A percentile compares a stretch with the other conserved stretches of the same genome.
Evolutionary conservation across 2,797 vertebrate genomes (phyloP).

Genomic region (Bradypodion pumilum): DNA sequence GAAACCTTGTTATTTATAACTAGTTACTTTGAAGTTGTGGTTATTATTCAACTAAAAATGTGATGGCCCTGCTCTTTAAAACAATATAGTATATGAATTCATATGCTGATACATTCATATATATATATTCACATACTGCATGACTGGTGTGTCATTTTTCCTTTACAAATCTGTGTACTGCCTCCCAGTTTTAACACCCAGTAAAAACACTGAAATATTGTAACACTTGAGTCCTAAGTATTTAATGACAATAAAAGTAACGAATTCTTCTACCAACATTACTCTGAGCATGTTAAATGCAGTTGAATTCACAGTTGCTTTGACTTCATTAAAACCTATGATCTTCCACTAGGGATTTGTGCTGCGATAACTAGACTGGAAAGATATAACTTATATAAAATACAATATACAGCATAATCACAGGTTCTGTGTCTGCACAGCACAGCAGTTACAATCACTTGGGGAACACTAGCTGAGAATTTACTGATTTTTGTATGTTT

Average conservation of each 20-base stretch:
- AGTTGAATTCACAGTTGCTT: slow-evolving; percentile 29
- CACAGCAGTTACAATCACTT: slow-evolving; percentile 50
- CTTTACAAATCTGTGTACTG: slow-evolving; percentile 39
- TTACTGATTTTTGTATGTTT: slow-evolving; percentile 51
- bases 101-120: background rate
- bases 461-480: slow-evolving; percentile 52
- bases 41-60: background rate
- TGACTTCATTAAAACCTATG: slow-evolving; percentile 63
- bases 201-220: slow-evolving; percentile 49
- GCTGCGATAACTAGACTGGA: slow-evolving; percentile 58
- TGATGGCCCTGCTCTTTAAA: background rate
- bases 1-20: no score
- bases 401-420: slow-evolving; percentile 31
- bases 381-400: slow-evolving; percentile 66
- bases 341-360: slow-evolving; percentile 55
- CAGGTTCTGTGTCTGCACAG: slow-evolving; percentile 26
- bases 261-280: slow-evolving; percentile 44
- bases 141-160: slow-evolving; percentile 21
- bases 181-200: background rate
- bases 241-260: slow-evolving; percentile 54
- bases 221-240: slow-evolving; percentile 43
- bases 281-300: slow-evolving; percentile 46
- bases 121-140: background rate
- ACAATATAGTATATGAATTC: background rate
- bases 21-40: no score